Evolutionary conservation across 2,113 vertebrate species (phyloP).

Genomic region (Fregetta grallaria): DNA sequence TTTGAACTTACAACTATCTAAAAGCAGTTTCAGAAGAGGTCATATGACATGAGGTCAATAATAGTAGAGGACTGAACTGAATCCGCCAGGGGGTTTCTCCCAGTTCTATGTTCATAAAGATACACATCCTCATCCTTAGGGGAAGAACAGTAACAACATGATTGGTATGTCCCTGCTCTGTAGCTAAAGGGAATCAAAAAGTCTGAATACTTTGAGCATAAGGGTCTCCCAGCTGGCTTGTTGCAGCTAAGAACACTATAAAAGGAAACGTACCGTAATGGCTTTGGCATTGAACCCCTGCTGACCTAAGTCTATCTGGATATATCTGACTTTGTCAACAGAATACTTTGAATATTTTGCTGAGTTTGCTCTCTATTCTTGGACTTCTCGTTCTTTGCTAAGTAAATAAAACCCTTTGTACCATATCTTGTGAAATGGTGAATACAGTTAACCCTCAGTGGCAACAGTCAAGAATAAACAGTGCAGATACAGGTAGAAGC

Average conservation of each 20-base stretch:
- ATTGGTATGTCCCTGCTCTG: neutral
- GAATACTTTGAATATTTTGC: conserved; percentile 65
- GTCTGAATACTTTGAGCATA: neutral
- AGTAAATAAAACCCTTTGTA: conserved; percentile 54
- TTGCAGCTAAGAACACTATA: conserved; percentile 25
- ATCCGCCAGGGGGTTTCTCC: neutral
- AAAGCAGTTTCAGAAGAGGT: neutral
- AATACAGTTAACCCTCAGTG: conserved; percentile 34
- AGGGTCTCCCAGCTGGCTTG: conserved; percentile 16
- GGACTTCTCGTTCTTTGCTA: conserved; percentile 43
- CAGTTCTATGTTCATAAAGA: neutral
- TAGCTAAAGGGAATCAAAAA: neutral
- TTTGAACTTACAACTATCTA: neutral
- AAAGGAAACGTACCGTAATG: conserved; percentile 17
- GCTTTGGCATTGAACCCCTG: conserved; percentile 50
- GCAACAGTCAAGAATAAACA: neutral
- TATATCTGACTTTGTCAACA: conserved; percentile 59
- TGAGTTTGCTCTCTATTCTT: conserved; percentile 61
- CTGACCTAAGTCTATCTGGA: conserved; percentile 51
- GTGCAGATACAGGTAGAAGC: neutral
- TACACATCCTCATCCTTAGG: neutral
- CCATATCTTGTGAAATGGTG: conserved; percentile 42
- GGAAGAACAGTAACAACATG: neutral
- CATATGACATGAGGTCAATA: neutral
- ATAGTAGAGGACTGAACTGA: neutral